Evolutionary conservation across 2,888 invertebrate genomes (phyloP), one percentile per base, ranked within the genome.

Genomic region (Eueremaeus valkanovi): DNA sequence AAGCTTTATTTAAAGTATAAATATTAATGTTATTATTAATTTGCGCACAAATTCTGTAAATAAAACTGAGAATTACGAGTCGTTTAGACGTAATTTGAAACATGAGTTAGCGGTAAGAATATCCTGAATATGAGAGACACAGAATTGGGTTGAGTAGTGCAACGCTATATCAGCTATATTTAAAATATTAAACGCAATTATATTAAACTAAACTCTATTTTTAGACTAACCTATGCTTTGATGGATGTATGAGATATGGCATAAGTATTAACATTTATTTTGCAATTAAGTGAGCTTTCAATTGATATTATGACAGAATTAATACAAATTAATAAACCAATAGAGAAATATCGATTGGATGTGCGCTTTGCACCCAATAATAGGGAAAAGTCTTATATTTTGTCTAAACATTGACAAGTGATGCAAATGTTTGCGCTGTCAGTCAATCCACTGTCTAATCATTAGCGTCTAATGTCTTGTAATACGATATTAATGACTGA

Each of bases 211-310:
- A 11, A 27, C 27, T 55, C 55, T 55, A 55, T 55, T 55, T 55
- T 55, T 55, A 55, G 24, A 1, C 27, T 6, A 27, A 27, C 55
- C 24, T 55, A 55, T 24, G 11, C 24, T 55, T 24, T 24, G n/a
- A 5, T 51, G 21, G 11, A 51, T 51, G 21, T n/a, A 3, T 51
- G 21, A 51, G 51, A 51, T 51, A 51, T 21, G 18, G 21, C 45
- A 51, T n/a, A n/a, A 51, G 21, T 51, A 51, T 51, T 51, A 51
- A 51, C 51, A 51, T 51, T 51, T 6, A 51, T 51, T 51, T 21
- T 2, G 51, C 18, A 21, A 51, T 51, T 5, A 36, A 36, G 11
- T 36, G 36, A n/a, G 45, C 18, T 45, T 40, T 5, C 40, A 18
- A 45, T 13, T 11, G 18, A 18, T 45, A 45, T 45, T 45, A 18